Base-by-base conservation (phyloP, 2,888 invertebrate species). In the Dorcus hopei region DNA sequence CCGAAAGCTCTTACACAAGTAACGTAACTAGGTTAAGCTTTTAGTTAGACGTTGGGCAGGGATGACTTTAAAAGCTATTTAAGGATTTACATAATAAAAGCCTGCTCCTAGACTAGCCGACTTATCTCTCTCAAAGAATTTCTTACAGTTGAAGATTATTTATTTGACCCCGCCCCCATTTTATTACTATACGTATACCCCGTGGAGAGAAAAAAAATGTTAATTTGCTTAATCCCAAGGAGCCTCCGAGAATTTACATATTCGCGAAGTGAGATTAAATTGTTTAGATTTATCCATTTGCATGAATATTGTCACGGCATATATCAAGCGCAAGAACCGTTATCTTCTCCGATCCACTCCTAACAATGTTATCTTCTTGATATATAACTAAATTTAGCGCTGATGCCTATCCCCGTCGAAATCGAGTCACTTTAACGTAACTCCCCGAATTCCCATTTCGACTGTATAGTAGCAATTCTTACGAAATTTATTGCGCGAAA, bases 391-490 rank as follows among this genome's bases (percentile, higher is more conserved):
- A 60, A 43, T 57, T 52, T 51, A 51, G 39, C 57, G 57, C 43
- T 38, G 38, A 49, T 39, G 19, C 42, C 48, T 38, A 45, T 54
- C 55, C 56, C 26, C 5, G 48, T 52, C 52, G 39, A 52, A 49
- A 60, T 62, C 57, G 59, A 62, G 57, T 60, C 60, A 62, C 60
- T 62, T 62, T 60, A 60, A 62, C 57, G 57, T 60, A 62, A 62
- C 58, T 54, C 59, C 61, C 50, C 62, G 59, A 57, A 62, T 58
- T 60, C 54, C 41, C 52, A 42, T 58, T 62, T 60, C 62, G 60
- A 62, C 58, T 59, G 57, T 19, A 19, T 19, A 19, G 19, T 47
- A 51, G 54, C 55, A 57, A 60, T 60, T 58, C 58, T 26, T 33
- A 48, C 55, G 48, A 58, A 62, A 62, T 62, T 62, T 62, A 62